These are phyloP conservation scores for Ochotona princeps DNA, from an alignment of 2,113 vertebrate species.

Conservation along the genomic window DNA sequence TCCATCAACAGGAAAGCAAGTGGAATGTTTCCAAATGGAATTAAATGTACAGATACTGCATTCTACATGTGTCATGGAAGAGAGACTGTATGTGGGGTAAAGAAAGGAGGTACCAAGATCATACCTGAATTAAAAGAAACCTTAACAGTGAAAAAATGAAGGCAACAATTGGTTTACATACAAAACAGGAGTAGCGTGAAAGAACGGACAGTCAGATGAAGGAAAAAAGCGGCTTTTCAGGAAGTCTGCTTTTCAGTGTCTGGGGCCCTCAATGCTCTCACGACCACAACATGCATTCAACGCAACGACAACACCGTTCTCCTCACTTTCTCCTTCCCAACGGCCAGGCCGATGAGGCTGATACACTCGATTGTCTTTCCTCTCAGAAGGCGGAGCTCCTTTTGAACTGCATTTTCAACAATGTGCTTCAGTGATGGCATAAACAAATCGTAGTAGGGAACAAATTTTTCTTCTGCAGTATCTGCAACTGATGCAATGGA, in stretches of 20 bases:
- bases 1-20: neutral
- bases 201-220: neutral
- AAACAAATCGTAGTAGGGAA: slow-evolving; percentile 98
- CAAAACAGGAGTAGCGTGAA: neutral
- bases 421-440: slow-evolving; percentile 99
- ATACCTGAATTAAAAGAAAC: slow-evolving; percentile 4
- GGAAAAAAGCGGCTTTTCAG: neutral
- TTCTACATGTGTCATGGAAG: neutral
- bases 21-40: neutral
- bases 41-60: neutral
- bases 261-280: neutral
- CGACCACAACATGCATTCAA: neutral
- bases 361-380: slow-evolving; percentile 99
- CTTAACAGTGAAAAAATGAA: neutral
- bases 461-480: slow-evolving; percentile 98
- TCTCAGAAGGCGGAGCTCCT: slow-evolving; percentile 95
- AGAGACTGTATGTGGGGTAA: neutral
- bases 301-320: neutral
- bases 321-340: slow-evolving; percentile 97
- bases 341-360: slow-evolving; percentile 98
- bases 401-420: slow-evolving; percentile 97
- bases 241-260: neutral
- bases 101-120: neutral
- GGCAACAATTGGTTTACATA: neutral
- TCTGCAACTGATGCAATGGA: slow-evolving; percentile 99